These are phyloP conservation scores for Chloroceryle amazona DNA, from an alignment of 2,797 vertebrate genomes.

Conservation along the genomic window DNA sequence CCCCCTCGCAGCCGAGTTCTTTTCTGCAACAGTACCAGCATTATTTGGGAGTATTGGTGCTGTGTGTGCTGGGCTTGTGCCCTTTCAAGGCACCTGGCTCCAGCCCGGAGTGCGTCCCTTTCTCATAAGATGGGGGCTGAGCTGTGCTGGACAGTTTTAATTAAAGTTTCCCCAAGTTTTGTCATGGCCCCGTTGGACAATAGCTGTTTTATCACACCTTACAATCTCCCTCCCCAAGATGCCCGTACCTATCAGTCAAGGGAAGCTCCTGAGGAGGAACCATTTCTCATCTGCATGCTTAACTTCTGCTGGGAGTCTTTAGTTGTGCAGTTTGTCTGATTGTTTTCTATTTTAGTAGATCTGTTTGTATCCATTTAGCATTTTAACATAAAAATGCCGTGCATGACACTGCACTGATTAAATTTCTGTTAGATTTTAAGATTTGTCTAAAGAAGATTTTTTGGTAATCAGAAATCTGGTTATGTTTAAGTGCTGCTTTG, in stretches of 20 bases:
- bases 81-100: background rate
- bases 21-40: fast-evolving
- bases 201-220: fast-evolving
- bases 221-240: fast-evolving
- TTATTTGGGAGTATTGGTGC: background rate
- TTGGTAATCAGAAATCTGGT: conserved; percentile 30
- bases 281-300: fast-evolving
- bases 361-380: background rate
- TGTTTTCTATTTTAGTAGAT: conserved; percentile 9
- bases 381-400: background rate
- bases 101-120: background rate
- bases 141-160: background rate
- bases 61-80: background rate
- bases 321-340: background rate
- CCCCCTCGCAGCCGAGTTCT: fast-evolving
- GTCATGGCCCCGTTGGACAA: background rate
- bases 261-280: background rate
- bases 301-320: background rate
- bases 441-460: background rate
- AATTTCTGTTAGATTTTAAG: conserved; percentile 1
- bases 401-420: background rate
- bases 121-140: fast-evolving
- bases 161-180: background rate
- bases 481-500: background rate
- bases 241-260: fast-evolving